Evolutionary conservation across 1,140 invertebrate species (phyloP).

Genomic region (Drosophila triauraria): DNA sequence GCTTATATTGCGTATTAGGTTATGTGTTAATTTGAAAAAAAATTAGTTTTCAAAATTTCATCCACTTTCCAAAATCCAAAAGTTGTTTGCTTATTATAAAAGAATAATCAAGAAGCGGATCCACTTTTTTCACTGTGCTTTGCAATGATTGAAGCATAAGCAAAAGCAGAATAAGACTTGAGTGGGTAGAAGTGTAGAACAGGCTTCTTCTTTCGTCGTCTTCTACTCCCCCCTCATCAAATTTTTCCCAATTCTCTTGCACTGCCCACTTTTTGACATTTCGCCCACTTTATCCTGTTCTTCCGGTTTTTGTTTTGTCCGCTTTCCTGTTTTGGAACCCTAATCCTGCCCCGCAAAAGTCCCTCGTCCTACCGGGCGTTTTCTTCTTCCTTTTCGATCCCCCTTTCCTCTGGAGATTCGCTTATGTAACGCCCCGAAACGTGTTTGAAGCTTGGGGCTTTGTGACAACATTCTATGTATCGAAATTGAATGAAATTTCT

Average conservation of each 20-base stretch:
- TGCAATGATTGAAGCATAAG: conserved; percentile 1
- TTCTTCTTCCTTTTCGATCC: background rate
- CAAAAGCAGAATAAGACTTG: conserved; percentile 15
- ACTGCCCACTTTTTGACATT: conserved; percentile 77
- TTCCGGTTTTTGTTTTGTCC: conserved; percentile 82
- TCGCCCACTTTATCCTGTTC: conserved; percentile 83
- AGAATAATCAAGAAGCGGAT: too few relatives aligned
- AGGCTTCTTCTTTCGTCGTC: conserved; percentile 35
- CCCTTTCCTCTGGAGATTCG: conserved; percentile 12
- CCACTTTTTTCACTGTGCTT: background rate
- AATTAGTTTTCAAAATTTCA: too few relatives aligned
- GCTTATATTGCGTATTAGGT: too few relatives aligned
- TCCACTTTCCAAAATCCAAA: too few relatives aligned
- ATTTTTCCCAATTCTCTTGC: conserved; percentile 33
- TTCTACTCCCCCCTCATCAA: conserved; percentile 9
- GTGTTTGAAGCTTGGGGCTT: conserved; percentile 70
- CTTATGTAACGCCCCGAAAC: conserved; percentile 76
- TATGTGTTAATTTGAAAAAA: too few relatives aligned
- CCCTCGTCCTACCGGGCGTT: conserved; percentile 11
- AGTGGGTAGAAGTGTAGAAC: conserved; percentile 58
- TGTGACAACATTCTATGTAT: conserved; percentile 70
- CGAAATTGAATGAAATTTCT: conserved; percentile 62
- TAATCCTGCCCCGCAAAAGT: conserved; percentile 66
- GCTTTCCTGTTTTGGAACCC: conserved; percentile 80
- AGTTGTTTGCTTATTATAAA: too few relatives aligned